Conservation (phyloP, 1,140 invertebrate species). For the Dolichoris vasculosae region DNA sequence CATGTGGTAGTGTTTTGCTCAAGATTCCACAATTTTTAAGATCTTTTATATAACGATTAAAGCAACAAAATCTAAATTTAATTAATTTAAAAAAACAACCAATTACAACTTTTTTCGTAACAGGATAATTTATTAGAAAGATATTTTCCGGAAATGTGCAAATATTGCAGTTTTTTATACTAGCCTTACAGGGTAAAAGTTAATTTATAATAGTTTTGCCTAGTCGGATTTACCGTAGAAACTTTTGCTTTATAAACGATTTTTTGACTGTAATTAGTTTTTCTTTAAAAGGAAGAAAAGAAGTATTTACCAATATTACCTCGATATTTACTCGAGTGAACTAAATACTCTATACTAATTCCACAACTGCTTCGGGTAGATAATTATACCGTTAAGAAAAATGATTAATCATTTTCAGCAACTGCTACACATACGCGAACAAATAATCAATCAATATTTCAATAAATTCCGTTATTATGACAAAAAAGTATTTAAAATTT, state of each 20-base stretch:
- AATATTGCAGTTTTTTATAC: neutral
- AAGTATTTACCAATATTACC: slow-evolving; percentile 24
- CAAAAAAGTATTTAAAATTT: neutral
- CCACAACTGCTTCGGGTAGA: slow-evolving; percentile 19
- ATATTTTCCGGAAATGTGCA: neutral
- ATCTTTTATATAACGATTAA: no score
- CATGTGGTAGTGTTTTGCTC: no score
- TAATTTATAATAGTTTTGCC: slow-evolving; percentile 19
- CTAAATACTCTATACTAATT: slow-evolving; percentile 30
- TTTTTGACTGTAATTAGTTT: slow-evolving; percentile 30
- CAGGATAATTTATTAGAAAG: no score
- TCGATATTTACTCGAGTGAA: slow-evolving; percentile 20
- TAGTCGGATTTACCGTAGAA: neutral
- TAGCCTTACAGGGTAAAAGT: neutral
- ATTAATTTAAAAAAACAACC: no score
- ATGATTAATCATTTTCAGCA: slow-evolving; percentile 26
- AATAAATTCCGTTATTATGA: neutral
- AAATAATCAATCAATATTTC: neutral
- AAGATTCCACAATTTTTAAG: no score
- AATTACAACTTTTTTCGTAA: no score
- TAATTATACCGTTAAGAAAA: neutral
- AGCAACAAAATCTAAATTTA: no score
- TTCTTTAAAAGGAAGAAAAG: slow-evolving; percentile 8
- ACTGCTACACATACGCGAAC: neutral
- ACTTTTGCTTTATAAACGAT: neutral